Evolutionary conservation across 1,140 invertebrate species (phyloP), one percentile per base, ranked within the genome.

Genomic region (Chymomyza costata): DNA sequence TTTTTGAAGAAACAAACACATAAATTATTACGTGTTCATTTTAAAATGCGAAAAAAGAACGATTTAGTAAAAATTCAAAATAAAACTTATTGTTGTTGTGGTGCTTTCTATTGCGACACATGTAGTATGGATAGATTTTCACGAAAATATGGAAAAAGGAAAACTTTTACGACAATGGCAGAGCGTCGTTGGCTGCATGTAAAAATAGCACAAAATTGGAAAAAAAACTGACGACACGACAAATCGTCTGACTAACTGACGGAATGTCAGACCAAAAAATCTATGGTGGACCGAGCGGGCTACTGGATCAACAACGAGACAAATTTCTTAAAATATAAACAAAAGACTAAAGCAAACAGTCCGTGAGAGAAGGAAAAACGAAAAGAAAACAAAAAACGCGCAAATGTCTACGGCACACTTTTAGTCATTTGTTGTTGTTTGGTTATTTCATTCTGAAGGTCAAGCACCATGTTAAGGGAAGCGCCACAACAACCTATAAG

Each of bases 361-460:
- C 10, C 10, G 25, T 28, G 5, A 35, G 57, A 40, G 15, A 64
- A 48, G 30, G 25, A 63, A 31, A 32, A 63, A 39, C 50, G 61
- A 47, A 30, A 39, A 50, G 64, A 44, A 49, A 48, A 48, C 14
- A 25, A 11, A 16, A 48, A 32, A 2, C 6, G 17, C 15, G 3
- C 3, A 21, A 14, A n/a, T 0, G 5, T 43, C 6, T 15, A 0
- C 57, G 57, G 55, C 52, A 60, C 57, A 49, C 13, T 57, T 57
- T 43, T 44, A 30, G 39, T 38, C 44, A 44, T 31, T 44, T 44
- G 38, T 31, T 39, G 38, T 18, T 14, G 45, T 17, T 41, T n/a
- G n/a, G 54, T 32, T 18, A 35, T 13, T 43, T 63, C 74, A 74
- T 74, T 74, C 74, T 73, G 69, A 73, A 73, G 69, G 69, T 74